These are phyloP conservation scores for Volucella inanis DNA, from an alignment of 2,888 invertebrate genomes.

Conservation along the genomic window DNA sequence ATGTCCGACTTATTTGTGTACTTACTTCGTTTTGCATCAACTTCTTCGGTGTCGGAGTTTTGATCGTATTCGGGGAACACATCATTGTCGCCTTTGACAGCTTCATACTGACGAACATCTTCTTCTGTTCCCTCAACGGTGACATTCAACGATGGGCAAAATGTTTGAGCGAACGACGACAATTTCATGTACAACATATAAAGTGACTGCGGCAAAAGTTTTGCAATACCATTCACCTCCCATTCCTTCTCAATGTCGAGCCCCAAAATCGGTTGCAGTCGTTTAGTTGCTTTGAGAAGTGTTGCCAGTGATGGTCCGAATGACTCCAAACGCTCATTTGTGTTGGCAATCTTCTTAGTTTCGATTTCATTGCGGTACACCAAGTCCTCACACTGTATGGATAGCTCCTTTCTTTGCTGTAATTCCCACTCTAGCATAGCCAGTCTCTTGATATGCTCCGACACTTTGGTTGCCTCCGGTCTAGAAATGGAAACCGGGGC, in stretches of 20 bases:
- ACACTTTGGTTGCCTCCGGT: conserved; percentile 86
- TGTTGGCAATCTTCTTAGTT: conserved; percentile 89
- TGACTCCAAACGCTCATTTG: conserved; percentile 90
- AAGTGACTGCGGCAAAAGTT: conserved; percentile 90
- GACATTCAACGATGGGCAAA: conserved; percentile 84
- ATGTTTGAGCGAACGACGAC: conserved; percentile 87
- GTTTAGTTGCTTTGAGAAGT: conserved; percentile 91
- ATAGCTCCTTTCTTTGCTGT: conserved; percentile 92
- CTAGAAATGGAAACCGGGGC: conserved; percentile 85
- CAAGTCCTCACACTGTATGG: conserved; percentile 89
- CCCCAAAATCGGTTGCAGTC: conserved; percentile 94
- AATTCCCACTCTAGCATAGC: conserved; percentile 96
- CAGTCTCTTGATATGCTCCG: conserved; percentile 91
- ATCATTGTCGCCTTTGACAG: conserved; percentile 74
- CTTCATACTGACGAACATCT: conserved; percentile 86
- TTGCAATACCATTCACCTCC: conserved; percentile 89
- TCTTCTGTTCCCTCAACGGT: conserved; percentile 88
- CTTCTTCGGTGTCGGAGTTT: conserved; percentile 88
- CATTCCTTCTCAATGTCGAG: conserved; percentile 91
- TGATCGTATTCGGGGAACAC: conserved; percentile 83
- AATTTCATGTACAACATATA: conserved; percentile 94
- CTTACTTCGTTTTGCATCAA: conserved; percentile 77
- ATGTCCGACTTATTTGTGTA: conserved; percentile 56
- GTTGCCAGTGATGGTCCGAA: conserved; percentile 90
- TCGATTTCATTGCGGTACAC: conserved; percentile 90